Evolutionary conservation across 2,797 vertebrate genomes (phyloP).

Genomic region (Champsocephalus gunnari): DNA sequence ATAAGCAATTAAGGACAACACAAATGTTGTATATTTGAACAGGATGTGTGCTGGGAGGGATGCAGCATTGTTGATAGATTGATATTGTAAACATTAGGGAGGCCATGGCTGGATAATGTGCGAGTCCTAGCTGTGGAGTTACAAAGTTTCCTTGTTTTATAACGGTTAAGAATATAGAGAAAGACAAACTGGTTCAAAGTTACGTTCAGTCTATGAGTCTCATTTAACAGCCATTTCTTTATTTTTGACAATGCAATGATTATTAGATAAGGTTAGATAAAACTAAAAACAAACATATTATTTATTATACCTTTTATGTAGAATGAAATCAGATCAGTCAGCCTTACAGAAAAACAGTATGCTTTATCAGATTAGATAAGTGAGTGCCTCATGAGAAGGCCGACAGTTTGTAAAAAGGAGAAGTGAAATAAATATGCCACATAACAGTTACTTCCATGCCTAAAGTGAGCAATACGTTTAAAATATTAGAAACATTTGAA

Average conservation of each 20-base stretch:
- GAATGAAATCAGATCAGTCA: not conserved
- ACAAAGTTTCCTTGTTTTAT: not conserved
- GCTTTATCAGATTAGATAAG: conserved; percentile 9
- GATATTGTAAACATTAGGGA: too few species aligned
- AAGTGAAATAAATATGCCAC: not conserved
- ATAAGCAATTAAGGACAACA: not conserved
- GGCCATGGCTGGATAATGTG: not conserved
- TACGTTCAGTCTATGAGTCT: not conserved
- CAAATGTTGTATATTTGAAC: not conserved
- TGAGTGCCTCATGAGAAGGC: not conserved
- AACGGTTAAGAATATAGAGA: not conserved
- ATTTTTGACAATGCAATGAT: not conserved
- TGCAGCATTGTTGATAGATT: not conserved
- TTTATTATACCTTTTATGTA: not conserved
- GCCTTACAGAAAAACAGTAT: not conserved
- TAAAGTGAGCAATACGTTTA: not conserved
- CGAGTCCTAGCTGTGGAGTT: not conserved
- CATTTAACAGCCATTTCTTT: not conserved
- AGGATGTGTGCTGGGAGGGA: not conserved
- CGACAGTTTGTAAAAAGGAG: not conserved
- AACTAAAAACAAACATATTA: not conserved
- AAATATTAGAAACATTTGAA: not conserved
- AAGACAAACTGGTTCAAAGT: not conserved
- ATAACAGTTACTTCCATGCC: not conserved
- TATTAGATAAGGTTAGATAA: not conserved